Percentiles rank a stretch among this genome's conserved stretches.
phyloP scores from a whole-genome alignment of 2,797 vertebrate genomes.

The Hippopotamyrus pictus region DNA sequence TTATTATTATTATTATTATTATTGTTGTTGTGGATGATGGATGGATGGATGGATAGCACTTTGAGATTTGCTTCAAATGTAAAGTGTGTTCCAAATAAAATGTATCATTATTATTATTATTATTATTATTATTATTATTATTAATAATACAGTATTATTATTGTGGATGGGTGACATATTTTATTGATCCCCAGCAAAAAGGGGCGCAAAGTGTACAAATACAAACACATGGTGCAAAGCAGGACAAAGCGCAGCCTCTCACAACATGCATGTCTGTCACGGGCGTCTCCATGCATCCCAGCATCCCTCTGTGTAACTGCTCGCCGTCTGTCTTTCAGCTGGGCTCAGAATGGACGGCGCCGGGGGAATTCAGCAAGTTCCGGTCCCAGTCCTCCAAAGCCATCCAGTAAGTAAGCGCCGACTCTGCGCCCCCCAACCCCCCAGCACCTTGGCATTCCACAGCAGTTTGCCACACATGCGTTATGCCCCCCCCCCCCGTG shows the following conservation, averaged over 20 bases:
- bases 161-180: background rate
- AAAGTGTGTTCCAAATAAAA: too few relatives aligned
- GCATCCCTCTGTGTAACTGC: background rate
- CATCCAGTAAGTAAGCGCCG: conserved; percentile 72
- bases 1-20: too few relatives aligned
- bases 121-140: too few relatives aligned
- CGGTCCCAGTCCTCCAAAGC: conserved; percentile 92
- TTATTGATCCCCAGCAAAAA: background rate
- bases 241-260: background rate
- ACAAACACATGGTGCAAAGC: background rate
- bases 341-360: conserved; percentile 91
- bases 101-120: too few relatives aligned
- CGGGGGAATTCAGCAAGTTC: conserved; percentile 96
- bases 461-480: background rate
- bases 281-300: background rate
- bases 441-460: too few relatives aligned
- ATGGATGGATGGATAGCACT: too few relatives aligned
- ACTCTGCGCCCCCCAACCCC: too few relatives aligned
- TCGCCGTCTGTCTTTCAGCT: conserved; percentile 63
- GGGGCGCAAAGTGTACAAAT: background rate
- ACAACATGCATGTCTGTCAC: background rate
- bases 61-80: too few relatives aligned
- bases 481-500: background rate
- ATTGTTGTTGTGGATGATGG: background rate
- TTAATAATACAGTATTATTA: too few relatives aligned